Evolutionary conservation across 2,113 vertebrate species (phyloP).

Genomic region (Copsychus sechellarum): DNA sequence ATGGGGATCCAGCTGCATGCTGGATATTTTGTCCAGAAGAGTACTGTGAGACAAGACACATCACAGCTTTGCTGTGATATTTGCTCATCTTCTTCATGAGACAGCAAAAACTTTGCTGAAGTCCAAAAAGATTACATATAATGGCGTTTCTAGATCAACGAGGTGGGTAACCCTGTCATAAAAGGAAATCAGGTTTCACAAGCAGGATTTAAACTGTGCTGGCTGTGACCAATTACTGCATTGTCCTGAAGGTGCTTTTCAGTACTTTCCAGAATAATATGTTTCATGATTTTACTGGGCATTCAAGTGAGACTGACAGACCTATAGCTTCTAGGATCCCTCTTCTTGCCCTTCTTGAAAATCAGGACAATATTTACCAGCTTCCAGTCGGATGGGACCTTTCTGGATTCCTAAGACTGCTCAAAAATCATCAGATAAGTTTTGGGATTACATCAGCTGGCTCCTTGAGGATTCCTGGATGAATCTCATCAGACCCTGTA

Average conservation of each 20-base stretch:
- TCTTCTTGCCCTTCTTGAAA: neutral
- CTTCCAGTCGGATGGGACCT: neutral
- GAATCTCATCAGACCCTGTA: neutral
- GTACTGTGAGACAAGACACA: neutral
- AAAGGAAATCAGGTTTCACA: neutral
- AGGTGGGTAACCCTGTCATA: fast-evolving
- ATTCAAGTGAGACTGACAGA: neutral
- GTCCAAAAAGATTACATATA: neutral
- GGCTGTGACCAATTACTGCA: neutral
- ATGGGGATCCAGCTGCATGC: neutral
- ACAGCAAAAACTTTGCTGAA: neutral
- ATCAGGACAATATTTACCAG: neutral
- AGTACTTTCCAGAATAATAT: neutral
- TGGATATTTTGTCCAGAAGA: neutral
- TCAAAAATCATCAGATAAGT: neutral
- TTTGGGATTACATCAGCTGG: neutral
- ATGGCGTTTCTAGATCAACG: neutral
- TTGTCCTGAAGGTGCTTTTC: neutral
- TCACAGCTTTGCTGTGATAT: neutral
- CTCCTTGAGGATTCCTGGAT: neutral
- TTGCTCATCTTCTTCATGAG: neutral
- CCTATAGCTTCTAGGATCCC: neutral
- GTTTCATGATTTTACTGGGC: neutral
- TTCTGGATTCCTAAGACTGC: neutral
- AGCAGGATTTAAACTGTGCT: neutral